A percentile compares a stretch with the other conserved stretches of the same genome.
These are phyloP conservation scores for Leptinotarsa tumamoca DNA, from an alignment of 2,888 invertebrate species.

Conservation along the genomic window DNA sequence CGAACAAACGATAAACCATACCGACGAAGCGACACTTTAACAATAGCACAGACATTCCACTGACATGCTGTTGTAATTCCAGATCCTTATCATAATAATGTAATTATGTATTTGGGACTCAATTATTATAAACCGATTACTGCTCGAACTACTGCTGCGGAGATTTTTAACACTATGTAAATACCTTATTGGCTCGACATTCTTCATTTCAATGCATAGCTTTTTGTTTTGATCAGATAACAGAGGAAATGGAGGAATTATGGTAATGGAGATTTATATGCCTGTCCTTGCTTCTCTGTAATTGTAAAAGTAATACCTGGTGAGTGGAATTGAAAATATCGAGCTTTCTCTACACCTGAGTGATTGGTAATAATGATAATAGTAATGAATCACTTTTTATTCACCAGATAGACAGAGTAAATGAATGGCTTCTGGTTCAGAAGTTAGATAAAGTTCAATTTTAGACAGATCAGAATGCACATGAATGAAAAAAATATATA, in stretches of 20 bases:
- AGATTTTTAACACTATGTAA: slow-evolving; percentile 44
- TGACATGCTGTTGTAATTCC: slow-evolving; percentile 10
- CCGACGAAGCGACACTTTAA: neutral
- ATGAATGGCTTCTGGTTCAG: too few relatives aligned
- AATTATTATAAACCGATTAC: slow-evolving; percentile 47
- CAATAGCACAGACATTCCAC: neutral
- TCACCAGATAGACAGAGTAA: too few relatives aligned
- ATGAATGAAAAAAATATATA: too few relatives aligned
- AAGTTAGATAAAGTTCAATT: too few relatives aligned
- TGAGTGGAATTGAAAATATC: slow-evolving; percentile 27
- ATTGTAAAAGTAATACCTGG: slow-evolving; percentile 33
- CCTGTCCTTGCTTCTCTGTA: slow-evolving; percentile 38
- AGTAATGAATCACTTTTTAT: too few relatives aligned
- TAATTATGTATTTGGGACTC: slow-evolving; percentile 43
- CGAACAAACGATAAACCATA: neutral
- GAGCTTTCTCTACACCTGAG: slow-evolving; percentile 22
- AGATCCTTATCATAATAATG: slow-evolving; percentile 30
- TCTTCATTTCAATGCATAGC: slow-evolving; percentile 48
- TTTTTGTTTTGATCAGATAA: slow-evolving; percentile 49
- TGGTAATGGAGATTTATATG: slow-evolving; percentile 42
- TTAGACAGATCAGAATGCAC: too few relatives aligned
- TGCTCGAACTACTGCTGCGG: slow-evolving; percentile 29
- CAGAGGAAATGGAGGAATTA: slow-evolving; percentile 38
- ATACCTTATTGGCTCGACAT: slow-evolving; percentile 39
- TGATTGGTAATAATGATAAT: too few relatives aligned